phyloP scores from a whole-genome alignment of 2,888 invertebrate species.

The Fissipunctia ypsillon region DNA sequence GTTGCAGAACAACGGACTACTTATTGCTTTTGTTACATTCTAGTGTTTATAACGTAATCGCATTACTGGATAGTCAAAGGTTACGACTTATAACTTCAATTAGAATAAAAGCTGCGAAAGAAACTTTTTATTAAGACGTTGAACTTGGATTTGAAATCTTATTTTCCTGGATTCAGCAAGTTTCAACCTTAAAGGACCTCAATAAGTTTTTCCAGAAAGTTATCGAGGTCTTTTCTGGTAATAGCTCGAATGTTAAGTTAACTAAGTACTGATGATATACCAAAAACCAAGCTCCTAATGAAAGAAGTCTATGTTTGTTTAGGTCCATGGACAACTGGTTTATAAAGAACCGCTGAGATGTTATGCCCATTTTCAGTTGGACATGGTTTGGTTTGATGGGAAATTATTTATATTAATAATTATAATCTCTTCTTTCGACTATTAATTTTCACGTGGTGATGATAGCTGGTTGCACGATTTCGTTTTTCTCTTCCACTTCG shows the following conservation, averaged over 20 bases:
- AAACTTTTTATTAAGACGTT: neutral
- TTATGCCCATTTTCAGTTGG: neutral
- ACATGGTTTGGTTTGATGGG: neutral
- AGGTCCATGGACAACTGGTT: neutral
- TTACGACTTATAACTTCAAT: neutral
- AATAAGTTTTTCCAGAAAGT: neutral
- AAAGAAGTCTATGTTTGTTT: neutral
- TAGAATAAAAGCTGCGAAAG: neutral
- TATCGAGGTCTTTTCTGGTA: neutral
- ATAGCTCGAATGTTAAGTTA: neutral
- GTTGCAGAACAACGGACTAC: slow-evolving; percentile 11
- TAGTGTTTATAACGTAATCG: neutral
- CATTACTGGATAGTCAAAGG: neutral
- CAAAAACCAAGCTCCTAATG: neutral
- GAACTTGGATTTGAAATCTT: neutral
- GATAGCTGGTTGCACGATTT: slow-evolving; percentile 17
- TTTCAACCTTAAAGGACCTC: neutral
- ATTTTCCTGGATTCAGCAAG: neutral
- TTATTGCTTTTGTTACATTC: neutral
- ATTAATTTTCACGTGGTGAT: slow-evolving; percentile 14
- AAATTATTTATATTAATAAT: too few relatives aligned
- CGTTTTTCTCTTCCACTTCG: slow-evolving; percentile 22
- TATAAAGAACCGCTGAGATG: neutral
- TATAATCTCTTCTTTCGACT: neutral
- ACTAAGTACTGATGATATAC: neutral